phyloP scores from a whole-genome alignment of 2,113 vertebrate species.

The Acanthochromis polyacanthus region DNA sequence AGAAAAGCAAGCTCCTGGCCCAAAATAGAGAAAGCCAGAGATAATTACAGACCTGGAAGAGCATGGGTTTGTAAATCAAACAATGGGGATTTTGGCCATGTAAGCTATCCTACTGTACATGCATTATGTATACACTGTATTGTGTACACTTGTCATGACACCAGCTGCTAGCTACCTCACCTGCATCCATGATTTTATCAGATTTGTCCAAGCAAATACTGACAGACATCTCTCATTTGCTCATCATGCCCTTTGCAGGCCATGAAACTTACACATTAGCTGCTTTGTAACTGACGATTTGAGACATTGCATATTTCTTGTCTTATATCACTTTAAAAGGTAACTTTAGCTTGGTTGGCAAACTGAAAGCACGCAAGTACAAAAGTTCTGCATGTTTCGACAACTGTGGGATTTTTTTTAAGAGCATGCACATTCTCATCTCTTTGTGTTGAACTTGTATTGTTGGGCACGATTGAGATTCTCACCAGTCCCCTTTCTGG shows the following conservation, averaged over 20 bases:
- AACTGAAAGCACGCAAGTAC: too few species aligned
- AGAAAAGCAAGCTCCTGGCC: constrained; percentile 33
- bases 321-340: background rate
- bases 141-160: background rate
- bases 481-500: too few species aligned
- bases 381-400: too few species aligned
- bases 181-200: background rate
- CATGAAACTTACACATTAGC: too few species aligned
- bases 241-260: too few species aligned
- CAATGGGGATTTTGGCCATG: background rate
- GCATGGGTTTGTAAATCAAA: background rate
- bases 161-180: background rate
- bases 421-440: too few species aligned
- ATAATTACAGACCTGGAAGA: constrained; percentile 10
- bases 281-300: background rate
- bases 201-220: too few species aligned
- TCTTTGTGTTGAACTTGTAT: too few species aligned
- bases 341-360: background rate
- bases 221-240: too few species aligned
- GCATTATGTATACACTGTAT: accelerated
- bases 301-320: background rate
- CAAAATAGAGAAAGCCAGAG: constrained; percentile 3
- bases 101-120: background rate
- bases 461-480: too few species aligned
- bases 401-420: too few species aligned